Base-by-base conservation (phyloP, 2,797 vertebrate genomes). In the Lacerta viridis region DNA sequence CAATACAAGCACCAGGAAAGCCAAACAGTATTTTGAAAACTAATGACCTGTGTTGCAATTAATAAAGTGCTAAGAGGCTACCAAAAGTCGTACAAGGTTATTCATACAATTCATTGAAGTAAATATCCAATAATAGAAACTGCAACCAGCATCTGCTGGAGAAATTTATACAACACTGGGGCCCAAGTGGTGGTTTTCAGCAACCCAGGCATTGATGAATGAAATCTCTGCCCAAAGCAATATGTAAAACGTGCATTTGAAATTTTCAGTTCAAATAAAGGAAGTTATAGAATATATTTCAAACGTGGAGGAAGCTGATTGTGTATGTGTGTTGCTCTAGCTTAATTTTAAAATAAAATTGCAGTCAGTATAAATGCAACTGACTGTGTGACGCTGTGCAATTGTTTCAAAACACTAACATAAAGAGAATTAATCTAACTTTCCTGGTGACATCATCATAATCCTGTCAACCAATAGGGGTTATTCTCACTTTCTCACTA, bases 21-120 rank as follows among this genome's bases (percentile, higher is more conserved):
- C 59, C 88, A 74, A 95, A 87, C 81, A 84, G 87, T 89, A 83
- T 82, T 93, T 77, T 93, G 90, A 95, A 96, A 96, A 92, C 89
- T 94, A 95, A 94, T 92, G 93, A 94, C 43, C 93, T 88, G 1
- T 93, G 93, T 29, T 89, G 78, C 85, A 86, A 94, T 90, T 90
- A 91, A 76, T 91, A 27, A 75, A 90, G 77, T 87, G 90, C 93
- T 85, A 86, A 92, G 81, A 88, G 90, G 93, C 92, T 93, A 93
- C 81, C 91, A 95, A 95, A 96, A 94, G 96, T 86, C 93, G 94
- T 69, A 29, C 92, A 96, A 96, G 93, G 93, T 96, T 95, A 91
- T 95, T 86, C 80, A 95, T 94, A 92, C 80, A 86, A 50, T 82
- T 55, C 20, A n/a, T 27, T 55, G 71, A 81, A 81, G 84, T 50